Evolutionary conservation across 1,140 invertebrate genomes (phyloP).

Genomic region (Cyphomyrmex costatus): DNA sequence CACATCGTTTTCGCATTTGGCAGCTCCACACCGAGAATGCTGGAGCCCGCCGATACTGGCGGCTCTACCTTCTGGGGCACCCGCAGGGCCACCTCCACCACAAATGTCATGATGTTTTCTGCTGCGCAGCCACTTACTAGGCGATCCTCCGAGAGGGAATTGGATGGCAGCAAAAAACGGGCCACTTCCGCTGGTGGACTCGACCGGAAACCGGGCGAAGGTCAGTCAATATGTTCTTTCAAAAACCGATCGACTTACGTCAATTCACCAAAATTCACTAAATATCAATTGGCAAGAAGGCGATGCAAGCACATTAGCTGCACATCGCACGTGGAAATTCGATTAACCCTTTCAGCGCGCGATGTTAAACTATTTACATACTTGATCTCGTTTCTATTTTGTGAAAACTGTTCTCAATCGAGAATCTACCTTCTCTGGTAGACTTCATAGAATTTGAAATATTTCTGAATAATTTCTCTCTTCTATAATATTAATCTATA

Average conservation of each 20-base stretch:
- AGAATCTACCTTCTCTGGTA: background rate
- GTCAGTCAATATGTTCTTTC: slow-evolving; percentile 84
- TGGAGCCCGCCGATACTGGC: slow-evolving; percentile 93
- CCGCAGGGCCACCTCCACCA: slow-evolving; percentile 94
- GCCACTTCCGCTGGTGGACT: slow-evolving; percentile 92
- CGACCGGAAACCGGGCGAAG: slow-evolving; percentile 90
- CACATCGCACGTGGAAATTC: slow-evolving; percentile 45
- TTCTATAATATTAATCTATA: background rate
- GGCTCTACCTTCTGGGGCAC: slow-evolving; percentile 92
- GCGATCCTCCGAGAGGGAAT: slow-evolving; percentile 93
- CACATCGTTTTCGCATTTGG: slow-evolving; percentile 94
- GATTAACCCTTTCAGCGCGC: slow-evolving; percentile 57
- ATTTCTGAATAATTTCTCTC: background rate
- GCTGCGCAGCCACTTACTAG: slow-evolving; percentile 92
- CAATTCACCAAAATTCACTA: slow-evolving; percentile 15
- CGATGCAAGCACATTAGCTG: slow-evolving; percentile 10
- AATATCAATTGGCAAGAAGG: background rate
- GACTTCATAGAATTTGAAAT: background rate
- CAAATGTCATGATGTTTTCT: slow-evolving; percentile 92
- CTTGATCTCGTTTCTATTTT: slow-evolving; percentile 6
- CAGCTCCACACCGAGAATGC: slow-evolving; percentile 94
- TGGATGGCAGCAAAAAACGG: slow-evolving; percentile 94
- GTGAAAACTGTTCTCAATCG: background rate
- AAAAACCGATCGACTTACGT: background rate
- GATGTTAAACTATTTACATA: slow-evolving; percentile 7